phyloP scores from a whole-genome alignment of 2,113 vertebrate genomes.

The Laticauda colubrina region DNA sequence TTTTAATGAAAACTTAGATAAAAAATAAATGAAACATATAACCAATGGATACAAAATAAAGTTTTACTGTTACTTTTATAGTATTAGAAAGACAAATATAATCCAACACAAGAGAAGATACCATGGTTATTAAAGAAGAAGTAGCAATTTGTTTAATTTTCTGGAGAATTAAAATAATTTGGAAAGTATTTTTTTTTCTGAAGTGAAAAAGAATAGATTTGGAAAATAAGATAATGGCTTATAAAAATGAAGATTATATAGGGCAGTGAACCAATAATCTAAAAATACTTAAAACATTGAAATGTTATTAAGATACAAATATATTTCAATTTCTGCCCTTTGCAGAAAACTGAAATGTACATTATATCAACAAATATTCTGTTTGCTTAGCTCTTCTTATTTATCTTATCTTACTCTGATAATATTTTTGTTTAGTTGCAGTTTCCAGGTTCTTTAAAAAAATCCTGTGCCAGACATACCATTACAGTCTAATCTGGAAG shows the following conservation, averaged over 20 bases:
- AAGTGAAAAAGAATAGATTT: slow-evolving; percentile 1
- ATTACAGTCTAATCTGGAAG: background rate
- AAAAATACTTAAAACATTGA: background rate
- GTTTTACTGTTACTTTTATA: background rate
- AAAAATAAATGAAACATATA: slow-evolving; percentile 23
- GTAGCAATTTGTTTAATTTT: background rate
- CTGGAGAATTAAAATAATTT: background rate
- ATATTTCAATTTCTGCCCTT: background rate
- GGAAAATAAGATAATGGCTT: background rate
- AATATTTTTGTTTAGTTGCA: background rate
- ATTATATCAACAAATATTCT: background rate
- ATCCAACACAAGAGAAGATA: background rate
- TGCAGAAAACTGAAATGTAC: background rate
- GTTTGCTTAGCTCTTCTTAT: background rate
- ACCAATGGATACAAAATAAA: background rate
- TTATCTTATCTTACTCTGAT: background rate
- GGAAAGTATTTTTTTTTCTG: background rate
- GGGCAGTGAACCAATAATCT: background rate
- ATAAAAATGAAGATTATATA: slow-evolving; percentile 3
- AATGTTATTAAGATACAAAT: background rate
- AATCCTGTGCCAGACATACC: background rate
- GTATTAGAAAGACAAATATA: background rate
- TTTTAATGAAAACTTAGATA: slow-evolving; percentile 13
- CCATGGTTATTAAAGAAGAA: background rate
- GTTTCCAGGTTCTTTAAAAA: background rate